Percentiles rank a stretch among this genome's conserved stretches.
phyloP scores from a whole-genome alignment of 2,113 vertebrate genomes.

The Hyla sarda region DNA sequence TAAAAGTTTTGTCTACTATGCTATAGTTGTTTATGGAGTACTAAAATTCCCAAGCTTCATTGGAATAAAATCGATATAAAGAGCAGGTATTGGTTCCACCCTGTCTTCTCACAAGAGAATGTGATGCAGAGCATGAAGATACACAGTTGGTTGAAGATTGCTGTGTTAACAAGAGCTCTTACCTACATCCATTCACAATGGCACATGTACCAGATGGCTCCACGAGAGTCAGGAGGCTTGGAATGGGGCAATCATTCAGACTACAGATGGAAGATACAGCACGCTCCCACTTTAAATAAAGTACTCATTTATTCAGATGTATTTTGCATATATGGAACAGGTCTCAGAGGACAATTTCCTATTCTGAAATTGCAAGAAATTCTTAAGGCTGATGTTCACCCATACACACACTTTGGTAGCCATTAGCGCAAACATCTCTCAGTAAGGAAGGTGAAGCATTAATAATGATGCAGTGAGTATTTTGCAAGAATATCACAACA shows the following conservation, averaged over 20 bases:
- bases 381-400: conserved; percentile 62
- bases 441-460: conserved; percentile 57
- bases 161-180: conserved; percentile 71
- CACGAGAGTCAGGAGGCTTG: conserved; percentile 75
- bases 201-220: conserved; percentile 72
- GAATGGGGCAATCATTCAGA: conserved; percentile 74
- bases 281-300: conserved; percentile 74
- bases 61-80: conserved; percentile 63
- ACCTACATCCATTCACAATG: conserved; percentile 68
- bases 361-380: conserved; percentile 64
- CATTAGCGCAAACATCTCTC: conserved; percentile 56
- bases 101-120: conserved; percentile 66
- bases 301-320: conserved; percentile 73
- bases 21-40: neutral
- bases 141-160: conserved; percentile 67
- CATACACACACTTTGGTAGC: conserved; percentile 56
- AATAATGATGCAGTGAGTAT: conserved; percentile 56
- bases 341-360: conserved; percentile 68
- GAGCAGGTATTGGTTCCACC: conserved; percentile 62
- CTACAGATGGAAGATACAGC: conserved; percentile 74
- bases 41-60: conserved; percentile 61
- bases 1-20: conserved; percentile 59
- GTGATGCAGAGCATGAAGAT: conserved; percentile 68
- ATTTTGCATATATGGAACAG: conserved; percentile 68
- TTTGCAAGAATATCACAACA: conserved; percentile 55